These are phyloP conservation scores for Xiphorhynchus erythropygius DNA, from an alignment of 2,797 vertebrate genomes.

Conservation along the genomic window DNA sequence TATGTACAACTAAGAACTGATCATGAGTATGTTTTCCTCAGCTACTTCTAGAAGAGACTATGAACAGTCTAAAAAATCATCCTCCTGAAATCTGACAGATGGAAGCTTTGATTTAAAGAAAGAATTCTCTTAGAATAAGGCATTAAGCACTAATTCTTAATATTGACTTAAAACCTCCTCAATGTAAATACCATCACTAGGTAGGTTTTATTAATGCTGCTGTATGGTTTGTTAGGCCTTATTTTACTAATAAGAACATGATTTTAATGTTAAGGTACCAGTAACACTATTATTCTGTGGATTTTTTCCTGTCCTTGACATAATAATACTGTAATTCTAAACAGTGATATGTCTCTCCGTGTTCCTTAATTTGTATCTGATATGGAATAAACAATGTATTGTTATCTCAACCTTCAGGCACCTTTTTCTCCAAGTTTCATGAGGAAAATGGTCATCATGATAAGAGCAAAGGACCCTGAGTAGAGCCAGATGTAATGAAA, in stretches of 20 bases:
- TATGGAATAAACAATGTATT: background rate
- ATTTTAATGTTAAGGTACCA: conserved; percentile 19
- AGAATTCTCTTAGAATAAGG: conserved; percentile 42
- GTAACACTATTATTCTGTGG: background rate
- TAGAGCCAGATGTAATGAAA: background rate
- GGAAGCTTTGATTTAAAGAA: background rate
- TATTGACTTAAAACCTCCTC: conserved; percentile 62
- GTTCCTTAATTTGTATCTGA: conserved; percentile 8
- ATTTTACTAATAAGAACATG: conserved; percentile 50
- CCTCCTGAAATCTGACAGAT: background rate
- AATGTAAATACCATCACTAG: conserved; percentile 17
- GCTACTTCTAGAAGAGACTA: background rate
- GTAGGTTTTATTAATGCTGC: conserved; percentile 28
- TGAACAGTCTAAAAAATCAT: background rate
- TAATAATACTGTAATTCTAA: background rate
- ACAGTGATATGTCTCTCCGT: background rate
- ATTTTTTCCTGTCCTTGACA: background rate
- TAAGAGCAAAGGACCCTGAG: background rate
- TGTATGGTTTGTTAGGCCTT: conserved; percentile 50
- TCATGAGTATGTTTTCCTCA: background rate
- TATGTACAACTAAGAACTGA: background rate
- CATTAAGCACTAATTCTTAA: conserved; percentile 72
- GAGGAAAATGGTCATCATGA: background rate
- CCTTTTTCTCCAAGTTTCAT: background rate
- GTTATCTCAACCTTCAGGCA: background rate